Base-by-base conservation (phyloP, 2,797 vertebrate species). In the Helostoma temminkii region DNA sequence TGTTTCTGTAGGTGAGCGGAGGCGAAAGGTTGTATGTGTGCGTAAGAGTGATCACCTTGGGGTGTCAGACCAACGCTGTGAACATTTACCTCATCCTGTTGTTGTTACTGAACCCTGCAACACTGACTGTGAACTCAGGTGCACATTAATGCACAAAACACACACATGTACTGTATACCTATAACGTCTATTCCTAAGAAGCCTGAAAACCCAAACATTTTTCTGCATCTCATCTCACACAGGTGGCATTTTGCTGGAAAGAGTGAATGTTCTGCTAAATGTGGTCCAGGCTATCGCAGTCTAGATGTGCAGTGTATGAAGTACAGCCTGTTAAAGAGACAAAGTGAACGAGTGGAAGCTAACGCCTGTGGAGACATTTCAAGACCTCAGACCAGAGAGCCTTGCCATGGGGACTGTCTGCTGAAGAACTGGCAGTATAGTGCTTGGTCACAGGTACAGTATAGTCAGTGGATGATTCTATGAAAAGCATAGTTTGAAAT, bases 381-480 rank as follows among this genome's bases (percentile, higher is more conserved):
- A 50, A 99, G 98, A 76, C 98, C 97, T 60, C 92, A 95, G 25
- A 74, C 65, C 45, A 94, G 96, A 74, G 97, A 99, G 77, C 37
- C 90, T 21, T 99, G 98, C 81, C 96, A 95, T 0, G 96, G 97
- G 10, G 94, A 96, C 87, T 99, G 98, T 82, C 90, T 94, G 50
- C 91, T 95, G 24, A 92, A 94, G 81, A 96, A 92, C 69, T 99
- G 97, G 97, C 97, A 95, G 80, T 98, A 97, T 89, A 95, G 96
- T 5, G 93, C 95, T 66, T 99, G 98, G 98, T 96, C 97, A 70
- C 95, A 98, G 97, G 98, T 99, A 85, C 34, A 48, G 98, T 99
- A 85, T 30, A 48, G n/a, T 28, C 25, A 9, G 8, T 3, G 3
- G 36, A 24, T 37, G 12, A 25, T 28, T 41, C 11, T n/a, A 28